Evolutionary conservation across 2,888 invertebrate species (phyloP), one percentile per base, ranked within the genome.

Genomic region (Pollenia amentaria): DNA sequence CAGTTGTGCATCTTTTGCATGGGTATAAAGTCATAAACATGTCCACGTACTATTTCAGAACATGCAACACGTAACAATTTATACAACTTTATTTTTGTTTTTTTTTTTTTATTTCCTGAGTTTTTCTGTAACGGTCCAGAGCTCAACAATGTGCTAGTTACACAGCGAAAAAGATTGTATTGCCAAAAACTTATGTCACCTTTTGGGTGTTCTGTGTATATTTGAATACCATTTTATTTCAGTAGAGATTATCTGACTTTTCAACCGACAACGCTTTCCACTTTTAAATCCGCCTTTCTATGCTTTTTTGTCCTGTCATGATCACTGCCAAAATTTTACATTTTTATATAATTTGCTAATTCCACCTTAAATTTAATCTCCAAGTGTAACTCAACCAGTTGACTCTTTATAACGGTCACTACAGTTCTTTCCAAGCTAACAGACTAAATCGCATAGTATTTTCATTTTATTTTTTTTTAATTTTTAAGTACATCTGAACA

Each of bases 61-160:
- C 78, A 79, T 85, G 84, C 84, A 87, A 85, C 87, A 85, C 84
- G 87, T 85, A 82, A 67, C 81, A 70, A 79, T 75, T 62, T 75
- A 57, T 70, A 48, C 16, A 48, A 64, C 18, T 64, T 18, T 73
- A 46, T 14, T 14, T 44, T 44, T 64, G 55, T 18, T 44, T 44
- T 42, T 40, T 44, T 14, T 11, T 44, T 44, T 64, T 62, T 18
- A 38, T 44, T 42, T 40, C 38, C 14, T 67, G 2, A 53, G 53
- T 21, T 40, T 80, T 72, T 78, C 12, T 79, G 42, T 64, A 57
- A 83, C 51, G 64, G 51, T 64, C 21, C 38, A 53, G 11, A 75
- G 53, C 16, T 53, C 16, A 16, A 11, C 29, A 55, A 29, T 62
- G 48, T 53, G 48, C 40, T n/a, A 11, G 48, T n/a, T 69, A 75